Percentiles rank a stretch among this genome's conserved stretches.
These are phyloP conservation scores for Echinarachnius parma DNA, from an alignment of 53 echinoderm and acorn worm species.

Conservation along the genomic window DNA sequence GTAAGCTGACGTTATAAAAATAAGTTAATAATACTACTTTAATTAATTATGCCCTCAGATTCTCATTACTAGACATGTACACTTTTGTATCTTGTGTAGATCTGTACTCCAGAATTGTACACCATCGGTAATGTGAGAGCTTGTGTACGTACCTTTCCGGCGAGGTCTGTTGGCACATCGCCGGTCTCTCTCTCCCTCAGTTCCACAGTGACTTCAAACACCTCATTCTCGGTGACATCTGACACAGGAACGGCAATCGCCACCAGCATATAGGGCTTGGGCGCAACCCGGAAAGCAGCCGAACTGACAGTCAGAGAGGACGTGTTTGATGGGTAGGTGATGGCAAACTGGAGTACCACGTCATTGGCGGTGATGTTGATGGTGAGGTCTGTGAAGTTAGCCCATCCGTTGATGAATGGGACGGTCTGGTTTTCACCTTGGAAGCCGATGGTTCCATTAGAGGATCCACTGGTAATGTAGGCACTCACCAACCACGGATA, in stretches of 20 bases:
- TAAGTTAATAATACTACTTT: no score
- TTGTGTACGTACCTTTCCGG: slow-evolving; percentile 64
- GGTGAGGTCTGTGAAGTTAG: slow-evolving; percentile 67
- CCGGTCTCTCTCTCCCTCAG: slow-evolving; percentile 60
- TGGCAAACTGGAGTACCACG: slow-evolving; percentile 58
- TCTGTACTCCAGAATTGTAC: no score
- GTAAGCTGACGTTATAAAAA: no score
- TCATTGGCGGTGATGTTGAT: slow-evolving; percentile 30
- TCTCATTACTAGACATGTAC: no score
- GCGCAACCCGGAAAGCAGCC: slow-evolving; percentile 48
- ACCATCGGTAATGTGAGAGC: no score
- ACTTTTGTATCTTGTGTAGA: no score
- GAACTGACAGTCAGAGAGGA: slow-evolving; percentile 44
- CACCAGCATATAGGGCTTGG: slow-evolving; percentile 23
- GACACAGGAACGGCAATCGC: background rate
- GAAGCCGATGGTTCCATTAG: slow-evolving; percentile 1
- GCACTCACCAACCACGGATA: slow-evolving; percentile 67
- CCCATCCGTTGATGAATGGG: slow-evolving; percentile 64
- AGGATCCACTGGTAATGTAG: slow-evolving; percentile 11
- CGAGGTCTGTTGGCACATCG: slow-evolving; percentile 37
- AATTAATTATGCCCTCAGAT: no score
- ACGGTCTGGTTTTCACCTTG: slow-evolving; percentile 49
- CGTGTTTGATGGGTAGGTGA: slow-evolving; percentile 59
- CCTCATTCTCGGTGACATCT: slow-evolving; percentile 7
- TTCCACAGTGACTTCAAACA: slow-evolving; percentile 49